Percentiles rank a stretch among this genome's conserved stretches.
Conservation (phyloP, 2,888 invertebrate species). For the Pseudolycoriella hygida region DNA sequence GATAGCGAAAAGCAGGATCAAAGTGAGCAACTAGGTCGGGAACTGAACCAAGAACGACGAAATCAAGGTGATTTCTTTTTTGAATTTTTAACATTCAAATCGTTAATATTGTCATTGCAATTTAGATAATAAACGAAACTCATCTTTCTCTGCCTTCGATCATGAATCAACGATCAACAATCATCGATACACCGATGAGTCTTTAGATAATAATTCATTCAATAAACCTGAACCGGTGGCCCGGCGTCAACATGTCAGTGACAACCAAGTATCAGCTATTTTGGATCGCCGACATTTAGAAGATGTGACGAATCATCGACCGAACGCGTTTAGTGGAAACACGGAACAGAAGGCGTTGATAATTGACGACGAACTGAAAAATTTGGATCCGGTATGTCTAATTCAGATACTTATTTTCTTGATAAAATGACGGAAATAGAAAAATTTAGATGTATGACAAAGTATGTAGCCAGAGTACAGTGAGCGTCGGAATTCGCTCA, state of each 20-base stretch:
- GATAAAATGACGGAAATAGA: no score
- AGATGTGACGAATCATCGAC: slow-evolving; percentile 21
- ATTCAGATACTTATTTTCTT: not conserved
- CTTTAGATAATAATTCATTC: no score
- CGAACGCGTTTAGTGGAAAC: slow-evolving; percentile 29
- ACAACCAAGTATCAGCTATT: slow-evolving; percentile 6
- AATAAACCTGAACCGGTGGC: not conserved
- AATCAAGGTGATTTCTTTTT: slow-evolving; percentile 13
- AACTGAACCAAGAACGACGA: slow-evolving; percentile 28
- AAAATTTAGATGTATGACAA: no score
- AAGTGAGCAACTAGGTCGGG: slow-evolving; percentile 30
- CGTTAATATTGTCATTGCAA: no score
- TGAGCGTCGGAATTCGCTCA: no score
- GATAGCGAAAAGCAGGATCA: slow-evolving; percentile 25
- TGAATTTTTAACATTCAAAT: no score
- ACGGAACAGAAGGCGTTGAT: slow-evolving; percentile 36
- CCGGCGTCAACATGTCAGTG: slow-evolving; percentile 5
- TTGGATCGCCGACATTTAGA: slow-evolving; percentile 19
- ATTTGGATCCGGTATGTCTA: slow-evolving; percentile 45
- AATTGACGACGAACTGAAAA: slow-evolving; percentile 46
- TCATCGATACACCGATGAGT: no score
- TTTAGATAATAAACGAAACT: not conserved
- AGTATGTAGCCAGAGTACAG: no score
- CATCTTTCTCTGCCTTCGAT: slow-evolving; percentile 1
- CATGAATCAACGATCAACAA: not conserved